Evolutionary conservation across 2,113 vertebrate species (phyloP).

Genomic region (Anser cygnoides): DNA sequence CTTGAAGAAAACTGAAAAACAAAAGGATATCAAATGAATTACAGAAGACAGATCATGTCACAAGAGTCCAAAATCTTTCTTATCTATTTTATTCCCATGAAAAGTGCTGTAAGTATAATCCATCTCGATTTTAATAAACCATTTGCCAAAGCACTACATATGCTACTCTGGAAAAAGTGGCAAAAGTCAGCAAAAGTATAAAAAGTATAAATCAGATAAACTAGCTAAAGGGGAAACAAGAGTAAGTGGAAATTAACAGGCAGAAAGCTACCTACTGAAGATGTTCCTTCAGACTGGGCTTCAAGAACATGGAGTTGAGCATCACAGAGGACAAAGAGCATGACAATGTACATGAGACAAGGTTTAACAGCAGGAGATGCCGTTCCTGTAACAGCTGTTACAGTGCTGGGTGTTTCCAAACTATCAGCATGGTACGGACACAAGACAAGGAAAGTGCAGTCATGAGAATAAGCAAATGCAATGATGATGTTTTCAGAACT

Average conservation of each 20-base stretch:
- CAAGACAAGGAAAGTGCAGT: background rate
- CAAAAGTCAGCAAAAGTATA: background rate
- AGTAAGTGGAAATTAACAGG: background rate
- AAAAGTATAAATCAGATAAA: background rate
- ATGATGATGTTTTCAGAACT: background rate
- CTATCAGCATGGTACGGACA: background rate
- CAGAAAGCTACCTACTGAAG: background rate
- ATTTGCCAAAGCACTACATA: background rate
- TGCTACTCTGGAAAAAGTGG: background rate
- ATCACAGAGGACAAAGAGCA: background rate
- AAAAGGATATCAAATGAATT: conserved; percentile 33
- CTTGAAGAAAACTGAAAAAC: background rate
- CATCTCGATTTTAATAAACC: conserved; percentile 14
- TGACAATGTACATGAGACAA: background rate
- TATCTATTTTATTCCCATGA: background rate
- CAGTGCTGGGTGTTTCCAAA: background rate
- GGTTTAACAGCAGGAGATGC: background rate
- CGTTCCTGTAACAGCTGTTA: background rate
- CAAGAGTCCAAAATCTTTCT: background rate
- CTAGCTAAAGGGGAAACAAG: background rate
- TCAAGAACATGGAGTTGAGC: background rate
- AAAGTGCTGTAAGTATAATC: background rate
- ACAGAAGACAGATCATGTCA: background rate
- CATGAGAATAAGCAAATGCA: background rate
- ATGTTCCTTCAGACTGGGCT: background rate